Conservation (phyloP, 1,140 invertebrate genomes). For the Cydia strobilella region DNA sequence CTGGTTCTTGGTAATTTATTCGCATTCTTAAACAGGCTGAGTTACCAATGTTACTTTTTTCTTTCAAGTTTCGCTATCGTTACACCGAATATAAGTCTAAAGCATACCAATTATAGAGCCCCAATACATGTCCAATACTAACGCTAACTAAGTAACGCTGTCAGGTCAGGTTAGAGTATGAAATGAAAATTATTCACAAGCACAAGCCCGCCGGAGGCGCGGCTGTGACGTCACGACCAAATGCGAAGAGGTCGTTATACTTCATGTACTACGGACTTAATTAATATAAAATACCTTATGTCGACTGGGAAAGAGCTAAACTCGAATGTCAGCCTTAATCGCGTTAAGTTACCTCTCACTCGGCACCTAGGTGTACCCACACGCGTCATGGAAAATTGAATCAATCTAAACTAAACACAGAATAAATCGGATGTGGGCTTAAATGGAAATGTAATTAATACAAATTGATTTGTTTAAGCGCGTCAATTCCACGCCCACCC, state of each 20-base stretch:
- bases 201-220: neutral
- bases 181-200: neutral
- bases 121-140: neutral
- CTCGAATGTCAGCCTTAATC: neutral
- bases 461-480: conserved; percentile 17
- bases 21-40: neutral
- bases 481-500: neutral
- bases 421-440: conserved; percentile 17
- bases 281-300: neutral
- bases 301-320: neutral
- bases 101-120: neutral
- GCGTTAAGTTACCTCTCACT: neutral
- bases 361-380: neutral
- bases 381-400: conserved; percentile 22
- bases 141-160: neutral
- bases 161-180: neutral
- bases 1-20: neutral
- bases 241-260: conserved; percentile 9
- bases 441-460: conserved; percentile 17
- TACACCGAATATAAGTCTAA: neutral
- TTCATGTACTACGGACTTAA: neutral
- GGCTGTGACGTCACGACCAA: conserved; percentile 21
- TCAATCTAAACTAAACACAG: neutral
- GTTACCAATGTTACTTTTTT: neutral
- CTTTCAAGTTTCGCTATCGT: neutral